These are phyloP conservation scores for Perca fluviatilis DNA, from an alignment of 2,113 vertebrate genomes.

Conservation along the genomic window DNA sequence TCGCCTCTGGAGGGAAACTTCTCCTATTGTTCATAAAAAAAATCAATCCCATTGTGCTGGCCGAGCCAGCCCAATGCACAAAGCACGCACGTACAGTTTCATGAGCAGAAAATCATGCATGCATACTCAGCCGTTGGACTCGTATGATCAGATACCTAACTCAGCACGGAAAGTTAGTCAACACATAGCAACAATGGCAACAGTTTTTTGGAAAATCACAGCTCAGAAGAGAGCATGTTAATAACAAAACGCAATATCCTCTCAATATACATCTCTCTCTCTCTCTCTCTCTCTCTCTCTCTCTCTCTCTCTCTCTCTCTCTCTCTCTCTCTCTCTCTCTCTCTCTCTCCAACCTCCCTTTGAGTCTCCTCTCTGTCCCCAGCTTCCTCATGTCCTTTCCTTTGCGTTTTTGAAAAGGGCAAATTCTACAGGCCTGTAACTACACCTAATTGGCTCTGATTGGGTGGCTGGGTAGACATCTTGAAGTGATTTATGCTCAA, in stretches of 20 bases:
- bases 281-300: too few relatives aligned
- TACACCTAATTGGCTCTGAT: slow-evolving; percentile 71
- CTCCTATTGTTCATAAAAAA: slow-evolving; percentile 80
- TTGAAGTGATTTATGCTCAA: slow-evolving; percentile 78
- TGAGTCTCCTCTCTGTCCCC: slow-evolving; percentile 2
- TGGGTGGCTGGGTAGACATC: slow-evolving; percentile 68
- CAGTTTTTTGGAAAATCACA: slow-evolving; percentile 17
- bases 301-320: too few relatives aligned
- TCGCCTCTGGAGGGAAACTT: slow-evolving; percentile 64
- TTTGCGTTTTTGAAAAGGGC: slow-evolving; percentile 33
- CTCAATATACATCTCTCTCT: neutral
- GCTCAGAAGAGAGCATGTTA: slow-evolving; percentile 5
- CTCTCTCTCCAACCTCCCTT: slow-evolving; percentile 2
- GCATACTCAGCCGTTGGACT: slow-evolving; percentile 16
- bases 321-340: neutral
- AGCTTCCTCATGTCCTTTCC: slow-evolving; percentile 36
- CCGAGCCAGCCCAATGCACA: slow-evolving; percentile 36
- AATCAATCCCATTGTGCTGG: slow-evolving; percentile 62
- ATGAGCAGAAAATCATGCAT: neutral
- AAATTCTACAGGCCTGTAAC: slow-evolving; percentile 60
- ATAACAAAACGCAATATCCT: neutral
- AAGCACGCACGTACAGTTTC: slow-evolving; percentile 18
- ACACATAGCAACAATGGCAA: slow-evolving; percentile 15
- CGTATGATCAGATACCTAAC: neutral
- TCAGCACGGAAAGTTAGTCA: neutral